Evolutionary conservation across 2,797 vertebrate species (phyloP), one percentile per base, ranked within the genome.

Genomic region (Telmatherina bonti): DNA sequence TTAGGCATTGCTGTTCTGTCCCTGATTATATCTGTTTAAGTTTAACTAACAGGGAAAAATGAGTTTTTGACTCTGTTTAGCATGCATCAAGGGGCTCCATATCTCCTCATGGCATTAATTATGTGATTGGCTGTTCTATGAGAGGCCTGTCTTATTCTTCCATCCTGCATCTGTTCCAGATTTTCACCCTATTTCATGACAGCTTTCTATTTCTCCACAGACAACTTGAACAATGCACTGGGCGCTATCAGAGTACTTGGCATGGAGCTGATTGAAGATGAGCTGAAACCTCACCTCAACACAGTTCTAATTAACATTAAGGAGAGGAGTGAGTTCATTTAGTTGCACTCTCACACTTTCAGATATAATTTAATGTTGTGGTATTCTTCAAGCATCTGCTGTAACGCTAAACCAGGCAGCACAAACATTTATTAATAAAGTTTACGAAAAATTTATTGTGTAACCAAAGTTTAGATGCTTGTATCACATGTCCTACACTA

Each of bases 261-360:
- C 26, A 63, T 94, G 67, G 94, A 94, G 35, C 89, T 92, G 66
- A 86, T 91, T 0, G 93, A 92, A 55, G 85, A 92, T 1, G 95
- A 95, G 71, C 90, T 95, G 0, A 87, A 81, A 63, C 93, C 93
- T 2, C 93, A 95, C 16, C 82, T 95, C 82, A 91, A 93, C 76
- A 94, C 91, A 0, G 83, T 95, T 58, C 78, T 95, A 58, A 72
- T 51, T 47, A 81, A 69, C 78, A 91, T 94, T 0, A 80, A 81
- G 64, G 91, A 94, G 55, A 89, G 64, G 66, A 89, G 94, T 95
- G 67, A 93, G 94, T 93, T 58, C 2, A 22, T 70, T 59, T 10
- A 13, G 22, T 20, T 56, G 4, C 27, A 33, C 24, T 30, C 55
- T 0, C 47, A 33, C 9, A 33, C 29, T 16, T n/a, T n/a, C n/a